Evolutionary conservation across 1,140 invertebrate species (phyloP), one percentile per base, ranked within the genome.

Genomic region (Mizuhopecten yessoensis): DNA sequence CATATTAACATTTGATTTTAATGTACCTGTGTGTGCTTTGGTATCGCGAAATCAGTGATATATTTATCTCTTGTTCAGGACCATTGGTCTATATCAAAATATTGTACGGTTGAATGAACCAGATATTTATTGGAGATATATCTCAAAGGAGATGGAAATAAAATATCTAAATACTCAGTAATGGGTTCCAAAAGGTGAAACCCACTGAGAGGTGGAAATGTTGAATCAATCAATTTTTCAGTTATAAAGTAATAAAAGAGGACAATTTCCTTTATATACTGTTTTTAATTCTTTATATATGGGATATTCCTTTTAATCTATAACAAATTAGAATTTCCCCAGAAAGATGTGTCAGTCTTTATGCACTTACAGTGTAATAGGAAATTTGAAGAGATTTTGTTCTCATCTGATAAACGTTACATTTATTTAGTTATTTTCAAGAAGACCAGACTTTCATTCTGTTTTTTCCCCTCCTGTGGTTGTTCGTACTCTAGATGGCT

Each of bases 61-160:
- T 45, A 29, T 75, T 75, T 75, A 75, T 23, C n/a, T 1, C 5
- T n/a, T 3, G 45, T 75, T 75, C n/a, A 75, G 57, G 57, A 29
- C 17, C 57, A 75, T n/a, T 75, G 57, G 57, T 29, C 57, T n/a
- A 17, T n/a, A 75, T 75, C 57, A 75, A 29, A 13, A n/a, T 75
- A 75, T 75, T n/a, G 57, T 75, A 75, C 11, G 57, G 57, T n/a
- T 75, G 57, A 75, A 29, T n/a, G 57, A 75, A 75, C 57, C 11
- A 3, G 23, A 75, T 75, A 29, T 75, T 75, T n/a, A 75, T 75
- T 75, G n/a, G 29, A 57, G 11, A 23, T 75, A 9, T 75, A 29
- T 75, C 23, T 75, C n/a, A 75, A 75, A 5, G 29, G 57, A 29
- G 29, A 75, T n/a, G 57, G 29, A 29, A 75, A n/a, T 29, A 75